Base-by-base conservation (phyloP, 2,888 invertebrate genomes). In the Aphodius sticticus region DNA sequence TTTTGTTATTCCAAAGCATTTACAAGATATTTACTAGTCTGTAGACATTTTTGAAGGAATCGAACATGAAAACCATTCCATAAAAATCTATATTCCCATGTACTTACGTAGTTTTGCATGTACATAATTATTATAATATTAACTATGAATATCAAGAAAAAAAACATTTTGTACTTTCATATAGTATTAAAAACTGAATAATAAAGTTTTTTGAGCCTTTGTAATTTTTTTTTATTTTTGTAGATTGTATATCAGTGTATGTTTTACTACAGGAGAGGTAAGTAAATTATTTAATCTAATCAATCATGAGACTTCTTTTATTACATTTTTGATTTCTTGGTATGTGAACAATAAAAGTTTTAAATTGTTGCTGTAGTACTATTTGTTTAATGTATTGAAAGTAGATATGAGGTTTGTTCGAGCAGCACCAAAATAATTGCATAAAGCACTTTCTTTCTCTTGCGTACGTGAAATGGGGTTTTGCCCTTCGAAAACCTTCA, bases 111-210 rank as follows among this genome's bases (percentile, higher is more conserved):
- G 74, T 35, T 71, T 74, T 74, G 37, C n/a, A 37, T 37, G 74
- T 53, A 53, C 6, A 53, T 53, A 53, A 12, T 26, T 53, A 74
- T 74, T 35, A 15, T 74, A 26, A 74, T 74, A 74, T 36, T 74
- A 26, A 74, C 70, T n/a, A 53, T 7, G 36, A 15, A 74, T 74
- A 26, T 36, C 37, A 74, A 72, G n/a, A 26, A 36, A 36, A 36
- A 26, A 70, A 74, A 74, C n/a, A 74, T 74, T 74, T 74, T 74
- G 74, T 74, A 74, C 74, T 74, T 74, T 74, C 35, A 74, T 74
- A 74, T 74, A 74, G 74, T 74, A 74, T 74, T 74, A 74, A 74
- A 74, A 74, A 74, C 35, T 26, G 16, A 71, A 15, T 16, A 71
- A 71, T 26, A 71, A 12, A 71, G 36, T 26, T 72, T 26, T 36